Percentiles rank a stretch among this genome's conserved stretches.
Conservation (phyloP, 2,888 invertebrate species). For the Cephalotes varians region DNA sequence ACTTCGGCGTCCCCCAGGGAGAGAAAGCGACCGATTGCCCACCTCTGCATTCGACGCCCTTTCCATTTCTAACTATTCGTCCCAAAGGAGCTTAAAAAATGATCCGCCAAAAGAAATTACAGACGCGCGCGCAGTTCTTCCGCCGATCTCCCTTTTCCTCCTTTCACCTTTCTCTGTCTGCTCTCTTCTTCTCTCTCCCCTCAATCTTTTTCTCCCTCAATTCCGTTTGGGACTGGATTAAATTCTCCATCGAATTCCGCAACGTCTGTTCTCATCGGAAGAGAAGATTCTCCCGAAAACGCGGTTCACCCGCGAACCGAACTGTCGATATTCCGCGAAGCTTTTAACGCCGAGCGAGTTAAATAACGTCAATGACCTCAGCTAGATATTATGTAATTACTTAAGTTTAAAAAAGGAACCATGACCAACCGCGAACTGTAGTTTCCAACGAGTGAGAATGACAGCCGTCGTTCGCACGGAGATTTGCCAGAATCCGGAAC, state of each 20-base stretch:
- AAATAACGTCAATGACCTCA: constrained; percentile 15
- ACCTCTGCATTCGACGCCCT: constrained; percentile 21
- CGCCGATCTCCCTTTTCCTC: neutral
- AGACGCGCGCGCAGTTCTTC: constrained; percentile 43
- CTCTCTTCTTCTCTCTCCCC: neutral
- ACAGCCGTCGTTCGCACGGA: constrained; percentile 41
- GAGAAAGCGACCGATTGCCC: constrained; percentile 60
- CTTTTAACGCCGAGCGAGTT: constrained; percentile 25
- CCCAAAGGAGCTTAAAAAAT: constrained; percentile 74
- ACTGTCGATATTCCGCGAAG: constrained; percentile 44
- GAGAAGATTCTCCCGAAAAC: constrained; percentile 34
- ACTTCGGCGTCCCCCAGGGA: constrained; percentile 53
- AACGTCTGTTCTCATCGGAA: constrained; percentile 57
- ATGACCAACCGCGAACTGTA: neutral
- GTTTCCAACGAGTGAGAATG: constrained; percentile 32
- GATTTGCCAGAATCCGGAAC: neutral
- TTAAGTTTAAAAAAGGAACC: constrained; percentile 4
- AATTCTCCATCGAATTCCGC: constrained; percentile 65
- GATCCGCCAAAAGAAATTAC: constrained; percentile 69
- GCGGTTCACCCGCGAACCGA: constrained; percentile 19
- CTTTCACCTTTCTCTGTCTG: neutral
- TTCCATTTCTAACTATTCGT: constrained; percentile 60
- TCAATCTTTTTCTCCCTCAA: constrained; percentile 49
- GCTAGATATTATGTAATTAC: constrained; percentile 36
- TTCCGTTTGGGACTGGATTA: constrained; percentile 60